phyloP scores from a whole-genome alignment of 1,140 invertebrate species.

The Nephotettix cincticeps region DNA sequence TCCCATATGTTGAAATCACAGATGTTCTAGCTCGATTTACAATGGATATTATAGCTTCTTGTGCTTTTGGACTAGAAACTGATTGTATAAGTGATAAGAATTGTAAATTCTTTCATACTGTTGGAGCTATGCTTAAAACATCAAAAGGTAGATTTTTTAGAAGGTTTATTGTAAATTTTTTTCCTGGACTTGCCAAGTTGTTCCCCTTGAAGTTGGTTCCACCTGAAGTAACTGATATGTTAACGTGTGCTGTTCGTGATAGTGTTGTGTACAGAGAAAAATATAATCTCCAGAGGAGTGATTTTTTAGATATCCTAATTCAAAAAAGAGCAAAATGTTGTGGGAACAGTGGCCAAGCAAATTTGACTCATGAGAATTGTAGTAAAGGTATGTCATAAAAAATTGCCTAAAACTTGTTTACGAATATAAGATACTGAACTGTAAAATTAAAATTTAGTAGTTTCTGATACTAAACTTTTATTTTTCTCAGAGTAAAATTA shows the following conservation, averaged over 20 bases:
- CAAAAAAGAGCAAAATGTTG: not conserved
- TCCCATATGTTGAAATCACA: constrained; percentile 49
- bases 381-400: not conserved
- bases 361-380: not conserved
- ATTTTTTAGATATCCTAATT: constrained; percentile 9
- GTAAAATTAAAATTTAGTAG: not conserved
- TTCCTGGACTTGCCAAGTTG: not conserved
- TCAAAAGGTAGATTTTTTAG: not conserved
- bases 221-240: not conserved
- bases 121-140: constrained; percentile 2
- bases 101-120: constrained; percentile 46
- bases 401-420: not conserved
- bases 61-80: constrained; percentile 58
- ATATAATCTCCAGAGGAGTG: not conserved
- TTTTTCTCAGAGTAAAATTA: not conserved
- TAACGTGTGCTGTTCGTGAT: not conserved
- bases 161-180: not conserved
- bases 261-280: not conserved
- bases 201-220: not conserved
- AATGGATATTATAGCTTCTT: constrained; percentile 57
- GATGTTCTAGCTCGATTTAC: constrained; percentile 52
- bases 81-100: constrained; percentile 53
- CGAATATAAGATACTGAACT: not conserved
- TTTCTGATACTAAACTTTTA: not conserved
- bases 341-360: not conserved